Conservation (phyloP, 2,797 vertebrate species). For the Notolepis coatsorum region DNA sequence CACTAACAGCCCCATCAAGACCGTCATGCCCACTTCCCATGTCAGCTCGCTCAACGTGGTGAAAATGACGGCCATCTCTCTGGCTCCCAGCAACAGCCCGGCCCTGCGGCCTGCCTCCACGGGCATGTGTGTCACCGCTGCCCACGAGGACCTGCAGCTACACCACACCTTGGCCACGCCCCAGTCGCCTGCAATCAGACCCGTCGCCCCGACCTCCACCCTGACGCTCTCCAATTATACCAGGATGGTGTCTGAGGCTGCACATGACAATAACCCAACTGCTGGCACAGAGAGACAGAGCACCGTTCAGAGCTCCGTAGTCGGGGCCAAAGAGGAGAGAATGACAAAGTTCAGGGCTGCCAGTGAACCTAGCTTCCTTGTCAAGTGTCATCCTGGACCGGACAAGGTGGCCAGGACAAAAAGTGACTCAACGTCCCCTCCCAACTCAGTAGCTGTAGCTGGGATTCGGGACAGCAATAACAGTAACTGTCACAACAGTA, state of each 20-base stretch:
- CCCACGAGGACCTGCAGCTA: slow-evolving; percentile 85
- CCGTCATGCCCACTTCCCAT: slow-evolving; percentile 93
- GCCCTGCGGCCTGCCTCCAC: slow-evolving; percentile 84
- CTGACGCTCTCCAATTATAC: slow-evolving; percentile 76
- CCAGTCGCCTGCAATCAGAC: slow-evolving; percentile 83
- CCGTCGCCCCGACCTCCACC: slow-evolving; percentile 59
- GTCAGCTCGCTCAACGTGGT: slow-evolving; percentile 96
- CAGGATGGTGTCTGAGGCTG: slow-evolving; percentile 85
- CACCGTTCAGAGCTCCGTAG: slow-evolving; percentile 59
- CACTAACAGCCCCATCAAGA: slow-evolving; percentile 98
- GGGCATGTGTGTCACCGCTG: slow-evolving; percentile 71
- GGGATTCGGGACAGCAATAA: slow-evolving; percentile 88
- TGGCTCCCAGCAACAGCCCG: slow-evolving; percentile 87
- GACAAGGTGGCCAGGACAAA: slow-evolving; percentile 86
- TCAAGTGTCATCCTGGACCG: slow-evolving; percentile 81
- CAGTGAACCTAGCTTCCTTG: slow-evolving; percentile 83
- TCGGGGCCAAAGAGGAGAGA: slow-evolving; percentile 83
- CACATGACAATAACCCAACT: slow-evolving; percentile 78
- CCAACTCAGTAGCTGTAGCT: slow-evolving; percentile 75
- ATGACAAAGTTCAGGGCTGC: slow-evolving; percentile 84
- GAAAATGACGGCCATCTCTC: slow-evolving; percentile 97
- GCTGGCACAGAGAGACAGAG: slow-evolving; percentile 82
- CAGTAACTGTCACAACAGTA: slow-evolving; percentile 84
- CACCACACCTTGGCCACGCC: slow-evolving; percentile 78
- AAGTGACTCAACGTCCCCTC: slow-evolving; percentile 80